These are phyloP conservation scores for Pristiophorus japonicus DNA, from an alignment of 2,113 vertebrate species.

Conservation along the genomic window DNA sequence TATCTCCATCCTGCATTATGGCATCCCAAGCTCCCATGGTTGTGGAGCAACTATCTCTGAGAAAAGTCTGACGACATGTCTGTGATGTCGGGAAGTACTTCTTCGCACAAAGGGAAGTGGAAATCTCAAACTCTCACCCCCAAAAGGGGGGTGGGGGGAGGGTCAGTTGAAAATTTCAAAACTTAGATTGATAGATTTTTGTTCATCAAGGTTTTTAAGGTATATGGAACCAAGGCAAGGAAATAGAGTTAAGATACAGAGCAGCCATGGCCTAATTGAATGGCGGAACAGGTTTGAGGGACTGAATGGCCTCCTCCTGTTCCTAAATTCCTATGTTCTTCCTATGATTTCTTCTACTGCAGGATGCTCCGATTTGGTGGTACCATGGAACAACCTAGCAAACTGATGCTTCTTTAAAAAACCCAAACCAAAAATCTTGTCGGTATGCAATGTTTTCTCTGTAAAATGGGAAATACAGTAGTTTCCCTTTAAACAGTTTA, in stretches of 20 bases:
- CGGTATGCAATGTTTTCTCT: not conserved
- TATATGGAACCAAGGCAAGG: not conserved
- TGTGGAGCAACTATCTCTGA: too few species aligned
- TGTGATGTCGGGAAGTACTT: not conserved
- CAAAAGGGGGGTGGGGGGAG: too few species aligned
- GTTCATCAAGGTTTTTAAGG: not conserved
- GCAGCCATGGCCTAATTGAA: not conserved
- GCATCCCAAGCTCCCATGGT: too few species aligned
- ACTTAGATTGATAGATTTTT: not conserved
- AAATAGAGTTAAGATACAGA: not conserved
- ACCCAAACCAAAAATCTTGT: not conserved
- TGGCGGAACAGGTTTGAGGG: not conserved
- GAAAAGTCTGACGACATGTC: not conserved
- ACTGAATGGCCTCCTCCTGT: not conserved
- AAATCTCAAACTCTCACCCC: not conserved
- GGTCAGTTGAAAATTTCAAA: not conserved
- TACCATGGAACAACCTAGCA: not conserved
- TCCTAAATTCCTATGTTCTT: not conserved
- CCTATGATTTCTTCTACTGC: not conserved
- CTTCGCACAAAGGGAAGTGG: not conserved
- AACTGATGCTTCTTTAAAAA: not conserved
- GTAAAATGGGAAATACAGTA: too few species aligned
- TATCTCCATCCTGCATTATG: too few species aligned
- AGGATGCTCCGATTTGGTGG: not conserved
- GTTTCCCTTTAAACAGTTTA: too few species aligned